phyloP scores from a whole-genome alignment of 2,113 vertebrate species.

The Camelus dromedarius region DNA sequence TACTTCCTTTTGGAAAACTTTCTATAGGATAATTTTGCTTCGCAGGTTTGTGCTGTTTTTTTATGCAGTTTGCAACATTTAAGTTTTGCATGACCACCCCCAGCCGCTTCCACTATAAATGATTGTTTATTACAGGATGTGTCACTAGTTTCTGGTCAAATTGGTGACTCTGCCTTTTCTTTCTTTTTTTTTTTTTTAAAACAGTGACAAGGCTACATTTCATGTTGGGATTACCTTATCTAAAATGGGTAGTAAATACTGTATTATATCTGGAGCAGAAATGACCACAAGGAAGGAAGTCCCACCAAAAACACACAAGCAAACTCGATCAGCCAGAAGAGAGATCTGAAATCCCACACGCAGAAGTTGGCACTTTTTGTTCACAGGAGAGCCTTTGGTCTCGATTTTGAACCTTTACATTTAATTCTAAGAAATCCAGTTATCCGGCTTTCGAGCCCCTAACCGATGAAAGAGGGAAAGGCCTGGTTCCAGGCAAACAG shows the following conservation, averaged over 20 bases:
- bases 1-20: background rate
- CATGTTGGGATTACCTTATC: background rate
- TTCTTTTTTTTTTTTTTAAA: background rate
- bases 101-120: background rate
- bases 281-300: background rate
- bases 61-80: too few relatives aligned
- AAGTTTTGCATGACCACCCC: too few relatives aligned
- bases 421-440: background rate
- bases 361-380: background rate
- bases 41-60: background rate
- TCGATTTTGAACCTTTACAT: background rate
- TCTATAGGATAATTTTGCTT: fast-evolving
- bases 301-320: background rate
- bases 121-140: background rate
- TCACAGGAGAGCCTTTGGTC: background rate
- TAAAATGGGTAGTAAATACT: background rate
- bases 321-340: background rate
- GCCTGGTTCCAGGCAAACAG: background rate
- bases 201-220: background rate
- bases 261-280: background rate
- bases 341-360: background rate
- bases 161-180: background rate
- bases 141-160: background rate
- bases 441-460: background rate
- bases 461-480: background rate